Base-by-base conservation (phyloP, 2,113 vertebrate species). In the Vicugna pacos region DNA sequence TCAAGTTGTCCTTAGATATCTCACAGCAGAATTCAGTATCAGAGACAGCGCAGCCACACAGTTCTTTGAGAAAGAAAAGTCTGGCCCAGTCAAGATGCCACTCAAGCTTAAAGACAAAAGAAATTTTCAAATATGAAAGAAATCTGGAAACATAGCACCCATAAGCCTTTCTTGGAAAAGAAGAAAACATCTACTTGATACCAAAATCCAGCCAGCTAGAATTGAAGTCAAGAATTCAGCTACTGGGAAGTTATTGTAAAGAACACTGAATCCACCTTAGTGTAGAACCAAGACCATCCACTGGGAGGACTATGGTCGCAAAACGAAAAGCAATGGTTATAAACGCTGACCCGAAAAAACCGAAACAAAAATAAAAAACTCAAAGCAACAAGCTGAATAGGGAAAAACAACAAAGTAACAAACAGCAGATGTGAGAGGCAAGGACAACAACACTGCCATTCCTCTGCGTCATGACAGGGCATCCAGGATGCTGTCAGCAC, bases 91-190 rank as follows among this genome's bases (percentile, higher is more conserved):
- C 54, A 10, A 89, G 32, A 62, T 60, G 42, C 60, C 69, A 52
- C 28, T 96, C 58, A 82, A n/a, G 50, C 91, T 93, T 75, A 86
- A 96, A 89, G 11, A 70, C 13, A 72, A 91, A 75, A 70, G 42
- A 1, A 14, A 77, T 76, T 87, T 19, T 81, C 52, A 56, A 48
- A 70, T 48, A 32, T 54, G 52, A n/a, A 26, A 81, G 89, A 72
- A 80, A 28, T 84, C 30, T 92, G 81, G 62, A 91, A 91, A 56
- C 19, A 80, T 8, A 60, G 28, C 50, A 84, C 35, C 13, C 35
- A 15, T 28, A 64, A 70, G 42, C 17, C 35, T 87, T 86, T 52
- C 81, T 32, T 70, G 52, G 65, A 42, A 42, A n/a, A 0, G 1
- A 20, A 42, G 26, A 15, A 73, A 32, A 35, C 22, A 17, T 14